Base-by-base conservation (phyloP, 2,888 invertebrate species). In the Hydroisotoma schaefferi region DNA sequence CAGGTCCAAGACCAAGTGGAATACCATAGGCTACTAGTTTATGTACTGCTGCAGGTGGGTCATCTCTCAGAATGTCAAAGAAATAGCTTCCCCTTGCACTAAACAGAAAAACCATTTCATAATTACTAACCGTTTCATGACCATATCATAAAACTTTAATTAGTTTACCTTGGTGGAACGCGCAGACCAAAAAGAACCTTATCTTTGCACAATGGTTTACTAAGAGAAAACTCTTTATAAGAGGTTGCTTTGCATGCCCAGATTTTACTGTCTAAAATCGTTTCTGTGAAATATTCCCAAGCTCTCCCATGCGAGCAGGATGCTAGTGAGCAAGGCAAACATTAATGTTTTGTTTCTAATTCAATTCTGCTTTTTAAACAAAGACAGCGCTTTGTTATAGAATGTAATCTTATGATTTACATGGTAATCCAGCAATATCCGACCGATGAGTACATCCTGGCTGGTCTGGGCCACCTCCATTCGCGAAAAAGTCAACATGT, bases 251-350 rank as follows among this genome's bases (percentile, higher is more conserved):
- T 67, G 38, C 67, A 67, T 22, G 63, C 67, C 61, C 61, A 67
- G 28, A 67, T 54, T 43, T 67, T 63, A 15, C 57, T 59, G 2
- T 63, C 63, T 37, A 67, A 49, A 33, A 67, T 67, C 4, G 63
- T 58, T 52, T 67, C 67, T 2, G 67, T 67, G 44, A 67, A 67
- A 40, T 67, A 67, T 43, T 67, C 66, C 66, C 66, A 67, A 0
- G 59, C 29, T 29, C 66, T 28, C 8, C 60, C 63, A 53, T 66
- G 66, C 2, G 66, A 40, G 43, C 66, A 66, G 4, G 66, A 66
- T 4, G 60, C 56, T 59, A 10, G n/a, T n/a, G n/a, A n/a, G n/a
- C n/a, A n/a, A n/a, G n/a, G n/a, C n/a, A n/a, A n/a, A n/a, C n/a
- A n/a, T n/a, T n/a, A n/a, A n/a, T n/a, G n/a, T n/a, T n/a, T n/a